Conservation (phyloP, 2,113 vertebrate species). For the Salvator merianae region DNA sequence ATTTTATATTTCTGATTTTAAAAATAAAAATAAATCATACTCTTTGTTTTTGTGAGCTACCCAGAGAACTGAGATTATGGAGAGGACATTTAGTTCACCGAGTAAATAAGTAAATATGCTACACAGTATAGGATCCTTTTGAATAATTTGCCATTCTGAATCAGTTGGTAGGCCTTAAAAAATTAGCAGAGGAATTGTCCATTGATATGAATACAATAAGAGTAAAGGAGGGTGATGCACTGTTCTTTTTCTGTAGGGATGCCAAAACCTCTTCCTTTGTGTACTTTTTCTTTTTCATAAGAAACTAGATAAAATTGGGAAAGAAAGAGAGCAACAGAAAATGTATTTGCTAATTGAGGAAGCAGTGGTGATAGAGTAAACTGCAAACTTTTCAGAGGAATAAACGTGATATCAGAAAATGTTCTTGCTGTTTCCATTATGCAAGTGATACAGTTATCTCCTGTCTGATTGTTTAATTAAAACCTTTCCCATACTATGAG, state of each 20-base stretch:
- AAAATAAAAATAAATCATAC: too few relatives aligned
- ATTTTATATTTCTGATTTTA: too few relatives aligned
- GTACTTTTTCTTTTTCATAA: background rate
- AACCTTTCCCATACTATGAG: background rate
- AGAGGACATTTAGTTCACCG: too few relatives aligned
- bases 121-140: too few relatives aligned
- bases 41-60: too few relatives aligned
- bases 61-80: too few relatives aligned
- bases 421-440: background rate
- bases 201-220: background rate
- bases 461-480: background rate
- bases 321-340: background rate
- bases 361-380: background rate
- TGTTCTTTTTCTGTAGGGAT: background rate
- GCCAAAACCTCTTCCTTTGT: constrained; percentile 4
- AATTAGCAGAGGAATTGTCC: too few relatives aligned
- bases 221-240: background rate
- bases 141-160: too few relatives aligned
- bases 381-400: background rate
- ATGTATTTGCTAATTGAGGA: background rate
- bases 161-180: too few relatives aligned
- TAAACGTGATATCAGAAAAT: background rate
- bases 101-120: too few relatives aligned
- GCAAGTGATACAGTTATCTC: background rate
- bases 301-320: background rate